Percentiles rank a stretch among this genome's conserved stretches.
Conservation (phyloP, 2,113 vertebrate species). For the Macquaria ambigua region DNA sequence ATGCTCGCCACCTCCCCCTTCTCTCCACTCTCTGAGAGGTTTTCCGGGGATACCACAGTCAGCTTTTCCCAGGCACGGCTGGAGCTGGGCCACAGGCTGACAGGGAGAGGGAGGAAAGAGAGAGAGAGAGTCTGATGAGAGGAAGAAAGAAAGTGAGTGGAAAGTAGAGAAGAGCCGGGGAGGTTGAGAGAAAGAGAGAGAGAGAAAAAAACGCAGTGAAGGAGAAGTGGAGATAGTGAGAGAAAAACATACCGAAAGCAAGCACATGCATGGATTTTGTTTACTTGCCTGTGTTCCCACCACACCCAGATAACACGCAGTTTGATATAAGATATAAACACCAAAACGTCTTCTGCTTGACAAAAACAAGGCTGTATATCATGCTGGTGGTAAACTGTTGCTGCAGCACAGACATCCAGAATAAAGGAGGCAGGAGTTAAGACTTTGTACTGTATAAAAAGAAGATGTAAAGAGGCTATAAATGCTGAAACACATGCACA, state of each 20-base stretch:
- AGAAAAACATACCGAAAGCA: conserved; percentile 39
- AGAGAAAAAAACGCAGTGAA: neutral
- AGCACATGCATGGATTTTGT: conserved; percentile 57
- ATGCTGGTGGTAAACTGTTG: conserved; percentile 28
- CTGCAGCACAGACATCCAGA: conserved; percentile 1
- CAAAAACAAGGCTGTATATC: conserved; percentile 48
- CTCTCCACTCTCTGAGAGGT: conserved; percentile 50
- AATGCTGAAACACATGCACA: conserved; percentile 24
- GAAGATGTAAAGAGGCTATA: conserved; percentile 38
- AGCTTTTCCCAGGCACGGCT: conserved; percentile 78
- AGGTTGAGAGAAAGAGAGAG: neutral
- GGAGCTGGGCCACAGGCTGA: conserved; percentile 62
- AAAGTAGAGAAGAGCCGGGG: neutral
- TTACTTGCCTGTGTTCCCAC: conserved; percentile 68
- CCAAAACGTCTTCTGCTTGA: neutral
- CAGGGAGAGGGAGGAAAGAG: neutral
- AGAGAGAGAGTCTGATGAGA: neutral
- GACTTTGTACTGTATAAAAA: too few species aligned
- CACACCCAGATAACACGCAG: conserved; percentile 74
- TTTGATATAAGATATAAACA: conserved; percentile 62
- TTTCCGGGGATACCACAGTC: conserved; percentile 74
- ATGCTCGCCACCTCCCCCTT: conserved; percentile 28
- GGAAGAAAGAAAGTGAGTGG: neutral
- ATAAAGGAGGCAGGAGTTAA: conserved; percentile 10
- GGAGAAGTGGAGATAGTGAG: conserved; percentile 19